A percentile compares a stretch with the other conserved stretches of the same genome.
These are phyloP conservation scores for Myocastor coypus DNA, from an alignment of 2,113 vertebrate genomes.

Conservation along the genomic window DNA sequence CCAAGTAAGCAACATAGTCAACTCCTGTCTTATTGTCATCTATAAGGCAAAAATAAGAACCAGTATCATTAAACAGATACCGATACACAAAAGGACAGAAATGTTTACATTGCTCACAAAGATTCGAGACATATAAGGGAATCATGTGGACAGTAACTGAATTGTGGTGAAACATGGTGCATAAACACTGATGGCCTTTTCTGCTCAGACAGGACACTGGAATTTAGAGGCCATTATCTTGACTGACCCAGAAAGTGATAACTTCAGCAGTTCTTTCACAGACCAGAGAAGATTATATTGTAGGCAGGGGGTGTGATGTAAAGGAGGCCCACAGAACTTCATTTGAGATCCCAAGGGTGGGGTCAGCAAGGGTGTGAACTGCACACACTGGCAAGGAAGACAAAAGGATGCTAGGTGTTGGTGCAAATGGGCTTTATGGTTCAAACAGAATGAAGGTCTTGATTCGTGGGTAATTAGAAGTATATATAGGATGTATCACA, in stretches of 20 bases:
- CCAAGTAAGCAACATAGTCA: not conserved
- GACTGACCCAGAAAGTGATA: not conserved
- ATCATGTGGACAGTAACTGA: not conserved
- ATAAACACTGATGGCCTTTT: not conserved
- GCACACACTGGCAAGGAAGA: not conserved
- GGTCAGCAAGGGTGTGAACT: not conserved
- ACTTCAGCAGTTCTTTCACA: constrained; percentile 17
- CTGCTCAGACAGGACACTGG: not conserved
- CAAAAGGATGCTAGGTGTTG: not conserved
- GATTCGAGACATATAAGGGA: not conserved
- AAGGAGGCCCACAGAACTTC: not conserved
- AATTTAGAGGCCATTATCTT: constrained; percentile 14
- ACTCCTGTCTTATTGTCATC: not conserved
- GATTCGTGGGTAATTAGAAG: not conserved
- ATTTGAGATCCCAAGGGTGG: not conserved
- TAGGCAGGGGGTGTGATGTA: too few species aligned
- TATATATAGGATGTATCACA: not conserved
- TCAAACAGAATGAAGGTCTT: constrained; percentile 21
- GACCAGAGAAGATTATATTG: not conserved
- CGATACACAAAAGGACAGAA: not conserved
- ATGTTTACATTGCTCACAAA: not conserved
- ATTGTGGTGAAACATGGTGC: not conserved
- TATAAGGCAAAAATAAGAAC: not conserved
- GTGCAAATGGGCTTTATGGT: not conserved
- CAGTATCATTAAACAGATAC: not conserved